Percentiles rank a stretch among this genome's conserved stretches.
These are phyloP conservation scores for Melanargia galathea DNA, from an alignment of 2,888 invertebrate species.

Conservation along the genomic window DNA sequence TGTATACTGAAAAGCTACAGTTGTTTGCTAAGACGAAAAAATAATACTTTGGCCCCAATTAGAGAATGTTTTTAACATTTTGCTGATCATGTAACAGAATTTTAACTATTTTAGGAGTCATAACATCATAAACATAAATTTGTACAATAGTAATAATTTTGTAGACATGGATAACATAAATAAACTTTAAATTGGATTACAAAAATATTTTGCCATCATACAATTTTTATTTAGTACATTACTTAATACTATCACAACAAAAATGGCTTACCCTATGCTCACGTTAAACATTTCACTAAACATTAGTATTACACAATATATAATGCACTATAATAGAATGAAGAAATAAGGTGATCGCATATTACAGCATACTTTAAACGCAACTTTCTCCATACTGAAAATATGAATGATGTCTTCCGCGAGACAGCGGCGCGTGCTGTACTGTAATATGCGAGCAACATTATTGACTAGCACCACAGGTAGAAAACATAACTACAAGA, in stretches of 20 bases:
- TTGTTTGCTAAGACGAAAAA: not conserved
- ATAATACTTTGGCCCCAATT: constrained; percentile 18
- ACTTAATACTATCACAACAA: constrained; percentile 35
- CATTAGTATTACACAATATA: not conserved
- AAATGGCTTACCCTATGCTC: constrained; percentile 26
- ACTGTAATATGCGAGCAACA: not conserved
- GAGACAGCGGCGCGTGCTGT: not conserved
- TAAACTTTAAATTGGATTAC: constrained; percentile 30
- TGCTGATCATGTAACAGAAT: not conserved
- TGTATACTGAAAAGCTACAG: not conserved
- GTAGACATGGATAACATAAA: constrained; percentile 5
- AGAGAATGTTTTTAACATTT: constrained; percentile 2
- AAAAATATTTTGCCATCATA: constrained; percentile 30
- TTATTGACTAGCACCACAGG: constrained; percentile 54
- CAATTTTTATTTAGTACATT: constrained; percentile 20
- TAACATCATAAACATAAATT: not conserved
- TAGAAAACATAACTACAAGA: constrained; percentile 35
- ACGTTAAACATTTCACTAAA: constrained; percentile 32
- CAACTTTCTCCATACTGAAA: not conserved
- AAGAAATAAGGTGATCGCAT: not conserved
- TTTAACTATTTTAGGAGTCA: not conserved
- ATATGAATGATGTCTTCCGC: not conserved
- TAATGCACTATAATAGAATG: not conserved
- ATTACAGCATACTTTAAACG: not conserved
- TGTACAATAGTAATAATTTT: constrained; percentile 7